phyloP scores from a whole-genome alignment of 2,113 vertebrate species.

The Chaetura pelagica region DNA sequence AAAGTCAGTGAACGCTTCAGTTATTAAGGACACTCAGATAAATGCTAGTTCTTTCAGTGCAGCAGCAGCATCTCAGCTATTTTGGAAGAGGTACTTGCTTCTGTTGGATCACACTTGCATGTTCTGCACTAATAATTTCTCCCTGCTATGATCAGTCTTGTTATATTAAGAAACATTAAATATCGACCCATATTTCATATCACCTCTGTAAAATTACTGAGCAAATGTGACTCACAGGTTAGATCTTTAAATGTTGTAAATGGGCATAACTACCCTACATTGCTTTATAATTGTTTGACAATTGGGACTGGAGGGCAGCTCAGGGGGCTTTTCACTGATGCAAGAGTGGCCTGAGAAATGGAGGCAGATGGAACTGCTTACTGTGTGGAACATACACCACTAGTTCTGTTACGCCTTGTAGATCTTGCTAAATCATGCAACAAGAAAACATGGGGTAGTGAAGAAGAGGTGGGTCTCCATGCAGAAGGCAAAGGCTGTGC shows the following conservation, averaged over 20 bases:
- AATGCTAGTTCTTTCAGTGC: neutral
- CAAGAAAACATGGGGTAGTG: neutral
- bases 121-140: neutral
- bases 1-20: neutral
- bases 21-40: neutral
- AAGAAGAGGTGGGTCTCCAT: neutral
- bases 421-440: neutral
- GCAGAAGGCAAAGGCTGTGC: neutral
- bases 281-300: neutral
- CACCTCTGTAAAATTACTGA: neutral
- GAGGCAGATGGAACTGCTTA: neutral
- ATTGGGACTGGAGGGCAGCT: neutral
- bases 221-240: neutral
- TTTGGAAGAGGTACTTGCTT: neutral
- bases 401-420: neutral
- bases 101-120: neutral
- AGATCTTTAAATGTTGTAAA: neutral
- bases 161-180: neutral
- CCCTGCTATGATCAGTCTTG: neutral
- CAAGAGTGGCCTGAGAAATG: neutral
- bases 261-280: neutral
- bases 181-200: neutral
- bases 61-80: neutral
- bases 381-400: neutral
- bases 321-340: neutral